Percentiles rank a stretch among this genome's conserved stretches.
These are phyloP conservation scores for Eugnorisma glareosa DNA, from an alignment of 2,888 invertebrate species.

Conservation along the genomic window DNA sequence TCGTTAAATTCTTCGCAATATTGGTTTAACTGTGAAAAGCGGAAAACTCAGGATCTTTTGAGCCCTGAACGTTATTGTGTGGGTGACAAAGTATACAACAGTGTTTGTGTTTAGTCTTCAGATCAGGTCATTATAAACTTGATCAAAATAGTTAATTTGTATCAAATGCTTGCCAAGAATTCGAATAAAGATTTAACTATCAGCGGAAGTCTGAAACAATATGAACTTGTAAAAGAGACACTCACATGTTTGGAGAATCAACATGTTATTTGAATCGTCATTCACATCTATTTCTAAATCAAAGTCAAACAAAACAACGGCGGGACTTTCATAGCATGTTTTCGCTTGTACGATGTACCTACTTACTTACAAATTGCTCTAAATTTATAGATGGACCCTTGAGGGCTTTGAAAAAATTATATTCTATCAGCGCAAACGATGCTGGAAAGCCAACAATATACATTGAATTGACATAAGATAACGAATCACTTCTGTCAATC, in stretches of 20 bases:
- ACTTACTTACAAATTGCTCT: neutral
- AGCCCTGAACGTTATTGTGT: conserved; percentile 3
- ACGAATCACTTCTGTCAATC: neutral
- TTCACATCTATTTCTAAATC: neutral
- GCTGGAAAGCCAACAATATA: neutral
- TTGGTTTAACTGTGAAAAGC: conserved; percentile 11
- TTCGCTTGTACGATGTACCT: neutral
- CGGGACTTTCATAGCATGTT: too few species aligned
- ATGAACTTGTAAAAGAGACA: conserved; percentile 2
- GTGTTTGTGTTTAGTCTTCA: conserved; percentile 43
- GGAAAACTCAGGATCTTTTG: conserved; percentile 1
- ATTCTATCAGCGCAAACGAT: neutral
- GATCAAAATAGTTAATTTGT: conserved; percentile 41
- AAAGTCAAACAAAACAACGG: neutral
- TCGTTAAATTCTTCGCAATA: conserved; percentile 20
- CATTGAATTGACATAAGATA: neutral
- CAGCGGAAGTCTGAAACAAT: conserved; percentile 32
- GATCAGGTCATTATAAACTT: conserved; percentile 31
- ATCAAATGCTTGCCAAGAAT: conserved; percentile 55
- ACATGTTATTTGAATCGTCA: neutral
- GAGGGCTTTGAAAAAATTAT: neutral
- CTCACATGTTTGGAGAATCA: conserved; percentile 1
- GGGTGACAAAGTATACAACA: conserved; percentile 10
- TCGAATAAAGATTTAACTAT: conserved; percentile 33
- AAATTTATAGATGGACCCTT: neutral